Evolutionary conservation across 2,113 vertebrate species (phyloP).

Genomic region (Nothocercus nigrocapillus): DNA sequence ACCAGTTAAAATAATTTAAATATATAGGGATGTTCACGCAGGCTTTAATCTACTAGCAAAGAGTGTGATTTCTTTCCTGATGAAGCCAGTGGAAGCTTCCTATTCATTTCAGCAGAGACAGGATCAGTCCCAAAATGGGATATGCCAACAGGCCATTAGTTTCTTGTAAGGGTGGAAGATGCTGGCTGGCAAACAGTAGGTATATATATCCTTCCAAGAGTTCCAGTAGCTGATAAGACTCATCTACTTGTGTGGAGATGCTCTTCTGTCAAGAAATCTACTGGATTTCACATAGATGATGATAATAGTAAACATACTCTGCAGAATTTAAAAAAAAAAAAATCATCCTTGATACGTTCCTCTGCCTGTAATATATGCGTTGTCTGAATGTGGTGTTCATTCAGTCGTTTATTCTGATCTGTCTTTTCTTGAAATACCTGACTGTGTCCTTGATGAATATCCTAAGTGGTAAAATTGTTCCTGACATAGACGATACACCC

Average conservation of each 20-base stretch:
- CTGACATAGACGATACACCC: constrained; percentile 6
- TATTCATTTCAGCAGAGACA: constrained; percentile 8
- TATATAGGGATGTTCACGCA: constrained; percentile 42
- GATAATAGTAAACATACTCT: background rate
- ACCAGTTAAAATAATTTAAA: constrained; percentile 16
- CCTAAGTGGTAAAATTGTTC: background rate
- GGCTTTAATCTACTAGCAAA: constrained; percentile 15
- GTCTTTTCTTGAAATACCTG: constrained; percentile 43
- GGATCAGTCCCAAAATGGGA: background rate
- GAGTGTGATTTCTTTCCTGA: background rate
- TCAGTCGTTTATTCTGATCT: background rate
- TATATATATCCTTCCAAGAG: background rate
- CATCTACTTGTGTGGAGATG: constrained; percentile 25
- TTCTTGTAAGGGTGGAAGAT: background rate
- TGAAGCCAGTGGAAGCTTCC: constrained; percentile 1
- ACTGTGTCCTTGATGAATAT: constrained; percentile 49
- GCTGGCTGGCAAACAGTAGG: constrained; percentile 23
- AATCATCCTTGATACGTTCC: constrained; percentile 15
- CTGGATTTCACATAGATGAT: constrained; percentile 9
- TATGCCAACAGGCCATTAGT: background rate
- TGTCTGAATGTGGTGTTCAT: constrained; percentile 37
- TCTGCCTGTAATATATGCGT: constrained; percentile 30
- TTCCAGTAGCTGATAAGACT: constrained; percentile 33
- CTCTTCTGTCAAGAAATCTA: constrained; percentile 37
- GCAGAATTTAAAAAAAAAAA: constrained; percentile 23